Conservation (phyloP, 2,797 vertebrate species). For the Myotis myotis region DNA sequence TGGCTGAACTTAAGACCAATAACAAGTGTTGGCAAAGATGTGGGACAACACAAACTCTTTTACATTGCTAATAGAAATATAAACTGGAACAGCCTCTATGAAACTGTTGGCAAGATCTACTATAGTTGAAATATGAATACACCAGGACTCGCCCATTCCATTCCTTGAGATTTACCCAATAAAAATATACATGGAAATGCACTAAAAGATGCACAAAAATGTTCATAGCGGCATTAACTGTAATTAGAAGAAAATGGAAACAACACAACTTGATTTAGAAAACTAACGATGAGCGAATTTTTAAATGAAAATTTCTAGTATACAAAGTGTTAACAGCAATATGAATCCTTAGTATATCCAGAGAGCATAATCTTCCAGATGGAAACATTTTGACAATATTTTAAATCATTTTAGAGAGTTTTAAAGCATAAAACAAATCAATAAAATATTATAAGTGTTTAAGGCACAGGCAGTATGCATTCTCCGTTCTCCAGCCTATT, state of each 20-base stretch:
- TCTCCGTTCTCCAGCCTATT: background rate
- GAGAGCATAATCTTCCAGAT: background rate
- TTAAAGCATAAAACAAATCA: background rate
- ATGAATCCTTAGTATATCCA: background rate
- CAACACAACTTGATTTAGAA: background rate
- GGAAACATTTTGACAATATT: background rate
- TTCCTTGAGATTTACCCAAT: background rate
- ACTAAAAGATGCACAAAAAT: background rate
- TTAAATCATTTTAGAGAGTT: background rate
- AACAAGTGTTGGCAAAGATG: background rate
- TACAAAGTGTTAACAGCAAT: background rate
- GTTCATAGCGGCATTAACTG: background rate
- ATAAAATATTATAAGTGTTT: background rate
- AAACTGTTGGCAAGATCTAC: background rate
- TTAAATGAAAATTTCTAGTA: background rate
- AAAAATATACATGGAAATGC: background rate
- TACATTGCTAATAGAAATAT: background rate
- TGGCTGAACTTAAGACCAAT: background rate
- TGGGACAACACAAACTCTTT: background rate
- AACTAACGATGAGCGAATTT: background rate
- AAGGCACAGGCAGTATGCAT: background rate
- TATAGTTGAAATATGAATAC: background rate
- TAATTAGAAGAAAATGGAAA: background rate
- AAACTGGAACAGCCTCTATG: background rate
- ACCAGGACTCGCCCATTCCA: background rate